These are phyloP conservation scores for Crax fasciolata DNA, from an alignment of 2,797 vertebrate species.

Conservation along the genomic window DNA sequence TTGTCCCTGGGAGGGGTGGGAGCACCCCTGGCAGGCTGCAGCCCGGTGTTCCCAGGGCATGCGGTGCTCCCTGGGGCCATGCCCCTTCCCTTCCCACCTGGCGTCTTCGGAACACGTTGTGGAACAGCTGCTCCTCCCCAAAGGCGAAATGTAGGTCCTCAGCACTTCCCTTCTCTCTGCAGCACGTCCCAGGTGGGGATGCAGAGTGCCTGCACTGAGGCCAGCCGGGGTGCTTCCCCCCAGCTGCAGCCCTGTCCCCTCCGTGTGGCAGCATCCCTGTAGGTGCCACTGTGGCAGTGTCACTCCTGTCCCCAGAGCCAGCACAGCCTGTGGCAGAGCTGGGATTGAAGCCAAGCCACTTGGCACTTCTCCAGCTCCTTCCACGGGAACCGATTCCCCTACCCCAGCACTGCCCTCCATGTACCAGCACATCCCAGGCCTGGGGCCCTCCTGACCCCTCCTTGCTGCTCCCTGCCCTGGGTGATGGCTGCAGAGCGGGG, in stretches of 20 bases:
- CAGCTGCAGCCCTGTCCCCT: no score
- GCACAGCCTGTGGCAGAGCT: neutral
- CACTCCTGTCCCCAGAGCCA: neutral
- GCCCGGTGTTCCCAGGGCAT: no score
- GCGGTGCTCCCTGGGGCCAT: neutral
- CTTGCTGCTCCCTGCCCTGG: neutral
- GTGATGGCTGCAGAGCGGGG: neutral
- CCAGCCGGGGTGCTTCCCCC: no score
- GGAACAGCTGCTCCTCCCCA: neutral
- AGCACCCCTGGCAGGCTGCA: no score
- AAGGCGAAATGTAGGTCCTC: neutral
- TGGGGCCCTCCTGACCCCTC: no score
- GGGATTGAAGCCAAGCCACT: neutral
- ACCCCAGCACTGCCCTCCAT: neutral
- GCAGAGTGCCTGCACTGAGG: no score
- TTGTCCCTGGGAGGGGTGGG: no score
- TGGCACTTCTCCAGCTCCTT: neutral
- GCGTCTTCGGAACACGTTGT: rapidly evolving
- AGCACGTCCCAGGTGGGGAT: neutral
- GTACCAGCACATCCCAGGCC: neutral
- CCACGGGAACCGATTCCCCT: neutral
- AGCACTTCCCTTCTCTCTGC: neutral
- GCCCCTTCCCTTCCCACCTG: neutral
- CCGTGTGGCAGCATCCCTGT: no score
- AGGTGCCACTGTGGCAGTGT: no score